Conservation (phyloP, 2,888 invertebrate genomes). For the Anodontia alba region DNA sequence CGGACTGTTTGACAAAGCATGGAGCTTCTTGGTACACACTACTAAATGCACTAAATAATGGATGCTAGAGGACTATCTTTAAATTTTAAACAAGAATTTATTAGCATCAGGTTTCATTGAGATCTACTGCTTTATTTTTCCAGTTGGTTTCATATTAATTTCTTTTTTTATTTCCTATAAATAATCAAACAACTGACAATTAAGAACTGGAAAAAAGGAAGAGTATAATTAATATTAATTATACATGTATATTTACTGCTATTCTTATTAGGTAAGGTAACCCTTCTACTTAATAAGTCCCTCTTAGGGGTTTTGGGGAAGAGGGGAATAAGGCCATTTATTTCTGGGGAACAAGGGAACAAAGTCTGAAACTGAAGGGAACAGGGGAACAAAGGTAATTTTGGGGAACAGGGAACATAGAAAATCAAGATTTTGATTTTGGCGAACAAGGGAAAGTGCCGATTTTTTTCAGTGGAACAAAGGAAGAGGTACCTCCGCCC, state of each 20-base stretch:
- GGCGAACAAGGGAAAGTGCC: no score
- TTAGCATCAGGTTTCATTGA: not conserved
- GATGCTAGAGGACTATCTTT: constrained; percentile 26
- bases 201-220: not conserved
- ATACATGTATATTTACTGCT: not conserved
- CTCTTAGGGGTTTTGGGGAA: no score
- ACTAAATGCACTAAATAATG: constrained; percentile 28
- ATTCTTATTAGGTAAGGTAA: not conserved
- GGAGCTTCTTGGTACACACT: constrained; percentile 42
- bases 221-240: no score
- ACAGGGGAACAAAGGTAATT: no score
- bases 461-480: no score
- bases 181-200: not conserved
- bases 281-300: no score
- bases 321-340: no score
- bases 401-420: no score
- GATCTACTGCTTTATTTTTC: not conserved
- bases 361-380: no score
- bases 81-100: not conserved
- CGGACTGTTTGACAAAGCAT: constrained; percentile 40
- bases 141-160: not conserved
- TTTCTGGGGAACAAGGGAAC: no score
- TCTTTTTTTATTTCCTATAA: not conserved
- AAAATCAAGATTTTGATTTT: no score
- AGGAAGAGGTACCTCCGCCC: no score